Conservation (phyloP, 2,888 invertebrate genomes). For the Vesta saturnalis region DNA sequence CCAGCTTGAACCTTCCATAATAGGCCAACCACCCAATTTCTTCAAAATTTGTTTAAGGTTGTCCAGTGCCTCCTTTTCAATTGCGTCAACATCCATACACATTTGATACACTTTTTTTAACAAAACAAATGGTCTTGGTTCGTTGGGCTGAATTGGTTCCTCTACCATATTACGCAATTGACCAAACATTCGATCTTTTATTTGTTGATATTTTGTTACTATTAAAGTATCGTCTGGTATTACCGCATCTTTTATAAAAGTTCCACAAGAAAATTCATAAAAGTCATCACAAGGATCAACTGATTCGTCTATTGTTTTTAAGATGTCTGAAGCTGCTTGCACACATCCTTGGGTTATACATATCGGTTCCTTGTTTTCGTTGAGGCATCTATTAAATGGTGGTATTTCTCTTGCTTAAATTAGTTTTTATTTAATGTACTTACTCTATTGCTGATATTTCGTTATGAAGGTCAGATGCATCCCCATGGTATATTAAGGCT, state of each 20-base stretch:
- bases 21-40: constrained; percentile 88
- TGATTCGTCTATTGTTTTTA: constrained; percentile 72
- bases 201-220: constrained; percentile 60
- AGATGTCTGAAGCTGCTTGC: constrained; percentile 74
- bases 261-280: constrained; percentile 78
- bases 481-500: too few relatives aligned
- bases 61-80: constrained; percentile 75
- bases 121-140: constrained; percentile 60
- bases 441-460: too few relatives aligned
- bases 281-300: constrained; percentile 81
- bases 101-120: constrained; percentile 61
- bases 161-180: constrained; percentile 59
- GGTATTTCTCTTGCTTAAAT: too few relatives aligned
- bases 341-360: constrained; percentile 75
- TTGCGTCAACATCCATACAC: constrained; percentile 68
- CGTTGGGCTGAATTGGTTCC: constrained; percentile 57
- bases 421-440: too few relatives aligned
- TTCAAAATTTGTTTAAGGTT: constrained; percentile 62
- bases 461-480: too few relatives aligned
- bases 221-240: constrained; percentile 80
- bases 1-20: constrained; percentile 78
- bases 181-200: constrained; percentile 61
- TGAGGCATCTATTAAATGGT: neutral
- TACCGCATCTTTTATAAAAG: constrained; percentile 71
- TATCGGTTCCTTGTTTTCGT: constrained; percentile 53